Evolutionary conservation across 2,113 vertebrate genomes (phyloP).

Genomic region (Glaucomys volans): DNA sequence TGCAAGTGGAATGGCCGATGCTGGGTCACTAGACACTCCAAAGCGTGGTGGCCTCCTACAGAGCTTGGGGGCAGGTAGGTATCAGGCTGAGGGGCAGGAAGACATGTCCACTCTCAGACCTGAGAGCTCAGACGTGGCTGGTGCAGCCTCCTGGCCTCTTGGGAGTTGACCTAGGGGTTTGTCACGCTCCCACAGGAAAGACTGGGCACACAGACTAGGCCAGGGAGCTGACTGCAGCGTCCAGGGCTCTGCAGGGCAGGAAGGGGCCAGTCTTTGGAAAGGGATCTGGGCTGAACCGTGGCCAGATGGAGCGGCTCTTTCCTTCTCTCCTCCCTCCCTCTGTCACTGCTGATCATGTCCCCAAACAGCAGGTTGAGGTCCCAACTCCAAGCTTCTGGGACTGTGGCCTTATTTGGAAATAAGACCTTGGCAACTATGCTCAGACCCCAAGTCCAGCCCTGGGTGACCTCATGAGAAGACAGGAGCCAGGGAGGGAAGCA

Average conservation of each 20-base stretch:
- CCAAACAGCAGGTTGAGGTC: background rate
- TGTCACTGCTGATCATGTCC: fast-evolving
- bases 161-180: background rate
- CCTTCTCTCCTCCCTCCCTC: background rate
- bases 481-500: background rate
- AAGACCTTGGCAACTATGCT: background rate
- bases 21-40: background rate
- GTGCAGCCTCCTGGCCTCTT: fast-evolving
- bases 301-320: background rate
- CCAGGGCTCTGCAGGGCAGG: background rate
- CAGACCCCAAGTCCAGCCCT: background rate
- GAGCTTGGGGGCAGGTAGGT: fast-evolving
- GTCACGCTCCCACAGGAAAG: fast-evolving
- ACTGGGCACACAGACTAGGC: background rate
- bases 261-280: fast-evolving
- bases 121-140: fast-evolving
- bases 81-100: fast-evolving
- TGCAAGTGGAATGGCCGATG: fast-evolving
- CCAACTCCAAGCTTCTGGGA: background rate
- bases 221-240: background rate
- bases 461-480: background rate
- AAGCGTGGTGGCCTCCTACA: fast-evolving
- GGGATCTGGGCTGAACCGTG: fast-evolving
- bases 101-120: fast-evolving
- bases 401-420: background rate